phyloP scores from a whole-genome alignment of 2,113 vertebrate species.

The Oxygymnocypris stewartii region DNA sequence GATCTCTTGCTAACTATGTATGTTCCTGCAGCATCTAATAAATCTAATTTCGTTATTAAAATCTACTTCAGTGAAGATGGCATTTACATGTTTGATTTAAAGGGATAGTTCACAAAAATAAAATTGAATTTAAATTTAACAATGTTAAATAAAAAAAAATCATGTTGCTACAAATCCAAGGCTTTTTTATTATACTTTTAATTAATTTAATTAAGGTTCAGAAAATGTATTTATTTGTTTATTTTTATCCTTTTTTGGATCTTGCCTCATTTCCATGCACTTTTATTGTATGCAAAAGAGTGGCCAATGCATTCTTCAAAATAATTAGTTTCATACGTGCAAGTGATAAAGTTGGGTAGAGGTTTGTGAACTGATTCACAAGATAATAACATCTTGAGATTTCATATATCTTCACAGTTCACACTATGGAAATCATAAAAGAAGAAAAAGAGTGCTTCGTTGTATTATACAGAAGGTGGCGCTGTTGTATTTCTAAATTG shows the following conservation, averaged over 20 bases:
- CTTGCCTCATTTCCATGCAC: background rate
- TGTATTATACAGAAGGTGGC: conserved; percentile 27
- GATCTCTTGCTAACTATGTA: background rate
- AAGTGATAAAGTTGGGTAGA: background rate
- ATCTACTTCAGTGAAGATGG: background rate
- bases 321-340: background rate
- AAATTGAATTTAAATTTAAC: no score
- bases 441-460: background rate
- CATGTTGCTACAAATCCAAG: no score
- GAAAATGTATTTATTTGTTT: no score
- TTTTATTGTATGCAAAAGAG: background rate
- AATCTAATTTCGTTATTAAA: background rate
- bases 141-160: no score
- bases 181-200: no score
- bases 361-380: background rate
- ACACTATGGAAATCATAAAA: background rate
- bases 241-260: background rate
- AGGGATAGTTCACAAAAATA: background rate
- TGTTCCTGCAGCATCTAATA: background rate
- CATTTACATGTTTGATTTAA: background rate
- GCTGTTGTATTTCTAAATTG: background rate
- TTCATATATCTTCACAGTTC: background rate
- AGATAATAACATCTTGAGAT: background rate
- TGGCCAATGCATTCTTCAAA: background rate
- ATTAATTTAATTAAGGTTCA: no score